Evolutionary conservation across 2,888 invertebrate genomes (phyloP).

Genomic region (Tinea trinotella): DNA sequence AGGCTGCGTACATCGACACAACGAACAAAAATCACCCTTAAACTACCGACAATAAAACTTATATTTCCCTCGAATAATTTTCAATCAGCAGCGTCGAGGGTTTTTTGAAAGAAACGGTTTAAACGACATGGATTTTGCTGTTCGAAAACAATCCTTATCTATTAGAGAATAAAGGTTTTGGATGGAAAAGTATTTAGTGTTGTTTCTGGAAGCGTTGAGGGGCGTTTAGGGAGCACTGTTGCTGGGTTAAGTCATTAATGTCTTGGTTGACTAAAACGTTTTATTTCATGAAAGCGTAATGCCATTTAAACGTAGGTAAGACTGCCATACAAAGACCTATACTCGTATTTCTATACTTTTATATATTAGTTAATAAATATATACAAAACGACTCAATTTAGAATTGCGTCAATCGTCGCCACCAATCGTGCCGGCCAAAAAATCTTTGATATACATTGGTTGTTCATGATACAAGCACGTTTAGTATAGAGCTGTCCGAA

Average conservation of each 20-base stretch:
- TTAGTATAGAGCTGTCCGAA: too few relatives aligned
- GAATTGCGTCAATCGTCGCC: too few relatives aligned
- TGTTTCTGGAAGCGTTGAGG: not conserved
- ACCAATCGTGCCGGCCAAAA: too few relatives aligned
- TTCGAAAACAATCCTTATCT: not conserved
- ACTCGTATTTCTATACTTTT: too few relatives aligned
- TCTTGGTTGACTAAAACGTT: too few relatives aligned
- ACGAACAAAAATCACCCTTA: slow-evolving; percentile 31
- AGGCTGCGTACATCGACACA: slow-evolving; percentile 57
- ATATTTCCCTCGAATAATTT: not conserved
- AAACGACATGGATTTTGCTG: not conserved
- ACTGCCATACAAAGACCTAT: too few relatives aligned
- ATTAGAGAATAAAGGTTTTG: not conserved
- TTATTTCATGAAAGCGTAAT: too few relatives aligned
- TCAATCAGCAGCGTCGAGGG: not conserved
- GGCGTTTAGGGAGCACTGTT: not conserved
- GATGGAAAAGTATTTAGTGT: not conserved
- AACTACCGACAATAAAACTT: not conserved
- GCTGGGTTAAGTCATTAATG: not conserved
- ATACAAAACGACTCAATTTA: too few relatives aligned
- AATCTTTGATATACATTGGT: too few relatives aligned
- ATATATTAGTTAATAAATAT: too few relatives aligned
- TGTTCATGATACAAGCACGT: too few relatives aligned
- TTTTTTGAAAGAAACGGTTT: not conserved
- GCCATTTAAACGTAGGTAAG: not conserved